phyloP scores from a whole-genome alignment of 2,797 vertebrate species.

The Hydrophis major region DNA sequence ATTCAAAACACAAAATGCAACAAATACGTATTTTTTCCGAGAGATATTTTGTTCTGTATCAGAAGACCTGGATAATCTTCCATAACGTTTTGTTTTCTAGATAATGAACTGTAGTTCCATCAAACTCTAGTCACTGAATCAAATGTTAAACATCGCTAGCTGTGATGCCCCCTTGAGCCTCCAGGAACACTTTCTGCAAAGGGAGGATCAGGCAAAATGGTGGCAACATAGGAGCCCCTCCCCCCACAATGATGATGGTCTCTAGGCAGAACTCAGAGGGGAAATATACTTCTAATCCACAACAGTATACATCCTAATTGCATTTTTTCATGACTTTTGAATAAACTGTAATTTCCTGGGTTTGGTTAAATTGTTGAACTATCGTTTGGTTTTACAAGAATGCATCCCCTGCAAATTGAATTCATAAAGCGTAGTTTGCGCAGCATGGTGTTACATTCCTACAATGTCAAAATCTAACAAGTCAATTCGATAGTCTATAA shows the following conservation, averaged over 20 bases:
- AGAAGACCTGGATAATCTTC: not conserved
- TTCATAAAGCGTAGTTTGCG: not conserved
- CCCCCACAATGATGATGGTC: not conserved
- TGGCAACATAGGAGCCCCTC: not conserved
- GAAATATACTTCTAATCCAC: not conserved
- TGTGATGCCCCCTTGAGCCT: not conserved
- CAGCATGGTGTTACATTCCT: not conserved
- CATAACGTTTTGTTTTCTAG: not conserved
- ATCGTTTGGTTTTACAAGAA: not conserved
- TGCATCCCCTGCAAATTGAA: not conserved
- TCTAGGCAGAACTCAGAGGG: not conserved
- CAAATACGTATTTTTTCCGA: not conserved
- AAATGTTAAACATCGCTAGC: not conserved
- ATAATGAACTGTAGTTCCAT: not conserved
- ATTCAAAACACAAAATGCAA: conserved; percentile 1
- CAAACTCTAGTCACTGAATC: not conserved
- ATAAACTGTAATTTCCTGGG: not conserved
- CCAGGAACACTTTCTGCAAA: not conserved
- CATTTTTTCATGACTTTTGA: not conserved
- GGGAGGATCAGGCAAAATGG: not conserved
- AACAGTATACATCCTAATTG: not conserved
- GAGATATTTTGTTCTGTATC: conserved; percentile 13
- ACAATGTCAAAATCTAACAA: not conserved
- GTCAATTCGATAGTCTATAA: not conserved
- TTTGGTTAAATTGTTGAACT: not conserved